Evolutionary conservation across 2,113 vertebrate species (phyloP), one percentile per base, ranked within the genome.

Genomic region (Apteryx mantelli): DNA sequence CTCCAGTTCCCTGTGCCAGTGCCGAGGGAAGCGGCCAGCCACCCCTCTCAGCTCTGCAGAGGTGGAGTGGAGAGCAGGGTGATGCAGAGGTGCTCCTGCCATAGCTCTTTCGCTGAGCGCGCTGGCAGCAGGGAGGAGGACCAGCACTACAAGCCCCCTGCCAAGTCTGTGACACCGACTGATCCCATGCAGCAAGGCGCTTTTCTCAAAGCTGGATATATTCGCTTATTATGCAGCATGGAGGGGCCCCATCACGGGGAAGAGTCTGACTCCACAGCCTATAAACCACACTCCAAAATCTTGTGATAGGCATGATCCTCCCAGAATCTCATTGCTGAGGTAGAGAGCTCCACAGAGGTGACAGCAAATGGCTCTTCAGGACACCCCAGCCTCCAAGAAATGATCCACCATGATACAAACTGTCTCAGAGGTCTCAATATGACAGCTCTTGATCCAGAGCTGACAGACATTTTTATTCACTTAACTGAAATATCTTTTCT

Each of bases 321-420:
- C 38, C 10, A 63, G n/a, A 77, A 4, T 11, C 16, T 79, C 32
- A 11, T 36, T 40, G 36, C 5, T 74, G 63, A 83, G 5, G 3
- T 58, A 36, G 28, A 34, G 25, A 74, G 15, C 13, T 21, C 9
- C 36, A 65, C 42, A 84, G 20, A 69, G 11, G 19, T 69, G 61
- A 38, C 20, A 2, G 3, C 15, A 88, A 75, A 76, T 5, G 13
- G 11, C 25, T 86, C 32, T 46, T 40, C 34, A 89, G 40, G 69
- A 32, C 9, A 91, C 22, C 16, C 9, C 42, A 79, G 13, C 10
- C 30, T 50, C 26, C 21, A 32, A 53, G 26, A 89, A 89, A 52
- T 26, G 5, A 68, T 40, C 25, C 21, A 20, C 11, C 0, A 0
- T 24, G 7, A 7, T 14, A 7, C 13, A 74, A 73, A 8, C 2